phyloP scores from a whole-genome alignment of 2,888 invertebrate species.

The Chrysolina haemoptera region DNA sequence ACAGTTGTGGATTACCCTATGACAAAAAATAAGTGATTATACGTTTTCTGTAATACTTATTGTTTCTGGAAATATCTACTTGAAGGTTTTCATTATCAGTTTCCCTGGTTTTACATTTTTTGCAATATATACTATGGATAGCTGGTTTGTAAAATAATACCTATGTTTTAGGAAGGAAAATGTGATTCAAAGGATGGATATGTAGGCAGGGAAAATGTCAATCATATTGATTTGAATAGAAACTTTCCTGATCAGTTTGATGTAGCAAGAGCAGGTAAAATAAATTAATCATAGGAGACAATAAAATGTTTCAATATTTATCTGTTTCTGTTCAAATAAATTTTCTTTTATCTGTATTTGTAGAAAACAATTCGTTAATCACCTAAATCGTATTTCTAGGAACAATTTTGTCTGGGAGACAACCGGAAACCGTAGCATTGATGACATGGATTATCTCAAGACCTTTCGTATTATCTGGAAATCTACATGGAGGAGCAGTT shows the following conservation, averaged over 20 bases:
- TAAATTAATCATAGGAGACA: no score
- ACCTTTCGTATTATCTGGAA: conserved; percentile 94
- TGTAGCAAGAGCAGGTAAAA: conserved; percentile 61
- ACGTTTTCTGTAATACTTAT: no score
- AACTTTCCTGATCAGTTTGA: conserved; percentile 93
- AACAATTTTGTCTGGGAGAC: conserved; percentile 75
- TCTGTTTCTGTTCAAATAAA: no score
- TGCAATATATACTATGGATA: no score
- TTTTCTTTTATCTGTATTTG: no score
- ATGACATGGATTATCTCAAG: conserved; percentile 91
- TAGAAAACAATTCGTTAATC: no score
- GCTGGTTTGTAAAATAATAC: neutral
- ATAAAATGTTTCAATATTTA: no score
- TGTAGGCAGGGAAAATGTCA: conserved; percentile 86
- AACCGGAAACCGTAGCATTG: conserved; percentile 91
- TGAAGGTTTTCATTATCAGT: no score
- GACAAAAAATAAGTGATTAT: no score
- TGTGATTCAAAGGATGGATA: conserved; percentile 81
- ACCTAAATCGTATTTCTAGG: conserved; percentile 55
- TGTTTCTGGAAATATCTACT: no score
- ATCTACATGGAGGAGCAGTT: conserved; percentile 96
- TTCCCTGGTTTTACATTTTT: no score
- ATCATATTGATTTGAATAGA: conserved; percentile 87
- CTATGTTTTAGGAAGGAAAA: conserved; percentile 80
- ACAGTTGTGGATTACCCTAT: neutral